phyloP scores from a whole-genome alignment of 2,113 vertebrate species.

The Nyctereutes procyonoides region DNA sequence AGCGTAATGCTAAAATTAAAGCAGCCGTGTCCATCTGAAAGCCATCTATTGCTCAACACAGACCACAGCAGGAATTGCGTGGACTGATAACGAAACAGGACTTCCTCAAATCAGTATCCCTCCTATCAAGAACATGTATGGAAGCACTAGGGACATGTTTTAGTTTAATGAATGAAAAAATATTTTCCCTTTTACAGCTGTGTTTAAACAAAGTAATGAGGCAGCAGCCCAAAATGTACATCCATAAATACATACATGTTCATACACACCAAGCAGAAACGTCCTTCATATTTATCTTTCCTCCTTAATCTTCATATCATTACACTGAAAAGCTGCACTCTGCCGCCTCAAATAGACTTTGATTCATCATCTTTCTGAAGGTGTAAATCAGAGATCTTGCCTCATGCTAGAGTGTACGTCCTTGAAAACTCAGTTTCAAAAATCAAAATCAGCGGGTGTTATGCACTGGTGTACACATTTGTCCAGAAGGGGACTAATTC shows the following conservation, averaged over 20 bases:
- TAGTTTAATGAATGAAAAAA: constrained; percentile 61
- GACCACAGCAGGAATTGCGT: neutral
- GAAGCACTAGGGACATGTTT: neutral
- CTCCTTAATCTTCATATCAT: constrained; percentile 79
- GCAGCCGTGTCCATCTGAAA: neutral
- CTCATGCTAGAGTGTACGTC: neutral
- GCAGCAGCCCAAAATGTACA: constrained; percentile 31
- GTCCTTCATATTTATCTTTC: constrained; percentile 73
- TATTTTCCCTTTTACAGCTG: constrained; percentile 50
- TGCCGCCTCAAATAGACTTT: constrained; percentile 73
- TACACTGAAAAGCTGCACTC: constrained; percentile 68
- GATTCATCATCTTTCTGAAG: constrained; percentile 77
- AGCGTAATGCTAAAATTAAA: neutral
- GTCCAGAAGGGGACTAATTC: constrained; percentile 30
- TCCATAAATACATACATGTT: constrained; percentile 71
- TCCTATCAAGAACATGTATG: constrained; percentile 1
- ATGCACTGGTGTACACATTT: neutral
- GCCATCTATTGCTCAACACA: neutral
- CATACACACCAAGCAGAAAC: constrained; percentile 60
- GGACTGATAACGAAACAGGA: neutral
- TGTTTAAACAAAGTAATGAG: constrained; percentile 69
- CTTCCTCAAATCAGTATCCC: constrained; percentile 7
- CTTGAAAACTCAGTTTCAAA: constrained; percentile 68
- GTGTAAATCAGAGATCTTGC: constrained; percentile 76
- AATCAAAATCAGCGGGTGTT: neutral